A percentile compares a stretch with the other conserved stretches of the same genome.
These are phyloP conservation scores for Drosophila rhopaloa DNA, from an alignment of 1,140 invertebrate species.

Conservation along the genomic window DNA sequence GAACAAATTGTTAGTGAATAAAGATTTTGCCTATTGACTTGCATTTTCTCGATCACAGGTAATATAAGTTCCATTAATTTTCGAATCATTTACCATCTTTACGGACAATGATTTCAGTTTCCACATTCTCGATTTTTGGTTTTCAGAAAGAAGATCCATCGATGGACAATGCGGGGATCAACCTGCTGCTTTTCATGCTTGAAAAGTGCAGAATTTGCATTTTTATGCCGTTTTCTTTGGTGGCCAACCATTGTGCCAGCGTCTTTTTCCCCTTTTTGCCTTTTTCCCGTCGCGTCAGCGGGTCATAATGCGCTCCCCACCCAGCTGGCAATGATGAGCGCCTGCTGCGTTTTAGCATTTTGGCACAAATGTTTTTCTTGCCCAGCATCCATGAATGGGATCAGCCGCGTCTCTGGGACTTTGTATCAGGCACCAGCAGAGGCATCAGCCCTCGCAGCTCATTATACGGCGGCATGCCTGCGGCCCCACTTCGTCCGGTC, in stretches of 20 bases:
- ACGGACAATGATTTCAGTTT: too few relatives aligned
- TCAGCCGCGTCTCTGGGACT: slow-evolving; percentile 49
- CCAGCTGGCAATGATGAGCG: slow-evolving; percentile 52
- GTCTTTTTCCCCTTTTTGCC: slow-evolving; percentile 12
- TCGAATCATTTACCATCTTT: too few relatives aligned
- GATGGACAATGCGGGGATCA: too few relatives aligned
- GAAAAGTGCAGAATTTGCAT: slow-evolving; percentile 36
- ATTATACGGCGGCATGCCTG: slow-evolving; percentile 64
- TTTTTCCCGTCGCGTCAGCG: background rate
- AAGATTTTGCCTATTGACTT: too few relatives aligned
- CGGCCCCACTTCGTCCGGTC: slow-evolving; percentile 23
- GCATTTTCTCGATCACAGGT: too few relatives aligned
- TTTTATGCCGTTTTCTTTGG: slow-evolving; percentile 41
- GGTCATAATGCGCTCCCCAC: slow-evolving; percentile 25
- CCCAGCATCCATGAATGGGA: slow-evolving; percentile 35
- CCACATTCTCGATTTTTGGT: too few relatives aligned
- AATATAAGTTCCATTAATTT: too few relatives aligned
- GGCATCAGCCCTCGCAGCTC: slow-evolving; percentile 57
- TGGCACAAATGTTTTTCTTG: slow-evolving; percentile 61
- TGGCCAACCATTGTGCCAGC: slow-evolving; percentile 27
- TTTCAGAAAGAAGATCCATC: too few relatives aligned
- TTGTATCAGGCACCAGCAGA: slow-evolving; percentile 32
- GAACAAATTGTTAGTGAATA: too few relatives aligned
- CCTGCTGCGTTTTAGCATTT: slow-evolving; percentile 78
- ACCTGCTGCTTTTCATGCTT: slow-evolving; percentile 14